A percentile compares a stretch with the other conserved stretches of the same genome.
These are phyloP conservation scores for Lepeophtheirus salmonis DNA, from an alignment of 1,140 invertebrate species.

Conservation along the genomic window DNA sequence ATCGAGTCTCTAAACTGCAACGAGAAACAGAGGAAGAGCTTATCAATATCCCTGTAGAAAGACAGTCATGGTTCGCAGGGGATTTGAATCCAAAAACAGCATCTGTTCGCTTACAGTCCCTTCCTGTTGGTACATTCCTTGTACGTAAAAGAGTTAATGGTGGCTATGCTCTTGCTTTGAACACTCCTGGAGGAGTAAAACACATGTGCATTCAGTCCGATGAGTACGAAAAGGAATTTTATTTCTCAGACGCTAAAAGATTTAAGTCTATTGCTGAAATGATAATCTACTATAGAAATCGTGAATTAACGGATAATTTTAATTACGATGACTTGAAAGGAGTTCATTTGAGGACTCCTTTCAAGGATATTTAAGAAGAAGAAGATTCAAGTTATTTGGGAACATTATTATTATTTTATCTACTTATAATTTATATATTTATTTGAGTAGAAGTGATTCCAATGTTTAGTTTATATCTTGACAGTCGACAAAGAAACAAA, in stretches of 20 bases:
- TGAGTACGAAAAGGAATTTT: neutral
- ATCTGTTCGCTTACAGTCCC: conserved; percentile 1
- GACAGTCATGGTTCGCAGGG: conserved; percentile 15
- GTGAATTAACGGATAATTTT: conserved; percentile 12
- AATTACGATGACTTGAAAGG: conserved; percentile 11
- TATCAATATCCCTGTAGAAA: conserved; percentile 1
- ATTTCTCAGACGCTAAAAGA: conserved; percentile 2
- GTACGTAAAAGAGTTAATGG: conserved; percentile 5
- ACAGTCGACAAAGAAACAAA: too few relatives aligned
- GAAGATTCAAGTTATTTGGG: too few relatives aligned
- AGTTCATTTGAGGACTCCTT: conserved; percentile 5
- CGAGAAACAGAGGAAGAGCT: neutral
- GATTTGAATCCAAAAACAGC: neutral
- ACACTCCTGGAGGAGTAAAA: conserved; percentile 6
- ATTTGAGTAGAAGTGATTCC: too few relatives aligned
- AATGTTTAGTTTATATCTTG: too few relatives aligned
- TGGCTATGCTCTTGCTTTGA: conserved; percentile 7
- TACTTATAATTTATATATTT: too few relatives aligned
- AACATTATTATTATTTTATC: too few relatives aligned
- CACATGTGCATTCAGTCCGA: neutral
- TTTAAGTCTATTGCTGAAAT: conserved; percentile 6
- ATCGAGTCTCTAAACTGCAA: neutral
- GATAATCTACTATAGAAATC: conserved; percentile 8
- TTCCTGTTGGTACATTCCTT: conserved; percentile 16
- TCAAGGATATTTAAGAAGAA: conserved; percentile 8